Base-by-base conservation (phyloP, 2,797 vertebrate species). In the Pipistrellus pygmaeus region DNA sequence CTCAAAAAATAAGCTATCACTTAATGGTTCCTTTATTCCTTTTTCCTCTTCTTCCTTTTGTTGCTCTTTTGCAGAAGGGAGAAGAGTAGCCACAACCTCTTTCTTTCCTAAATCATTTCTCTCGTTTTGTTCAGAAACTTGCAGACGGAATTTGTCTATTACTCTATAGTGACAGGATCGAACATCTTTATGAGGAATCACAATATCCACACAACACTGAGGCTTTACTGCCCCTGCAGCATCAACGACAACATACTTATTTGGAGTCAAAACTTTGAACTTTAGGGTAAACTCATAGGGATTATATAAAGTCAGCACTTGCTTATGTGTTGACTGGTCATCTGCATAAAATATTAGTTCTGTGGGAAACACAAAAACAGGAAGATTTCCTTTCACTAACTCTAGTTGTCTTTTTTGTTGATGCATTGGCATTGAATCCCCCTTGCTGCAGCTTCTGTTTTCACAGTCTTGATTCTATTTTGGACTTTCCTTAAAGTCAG, bases 281-380 rank as follows among this genome's bases (percentile, higher is more conserved):
- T 99, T 99, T 98, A 99, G 99, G 96, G 99, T 99, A 97, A 99
- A 99, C 98, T 99, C 99, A 98, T 99, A 99, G 88, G 99, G 99
- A 97, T 99, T 99, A 98, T 99, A 99, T 96, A 99, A 99, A 91
- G 99, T 99, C 99, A 99, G 99, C 99, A 99, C 99, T 98, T 99
- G 99, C 98, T 99, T 99, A 98, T 99, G 99, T 94, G 99, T 99
- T 41, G 99, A 99, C 99, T 99, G 99, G 98, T 99, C 99, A 98
- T 99, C 99, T 83, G 99, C 99, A 95, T 99, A 99, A 98, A 99
- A 99, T 98, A 99, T 98, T 94, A 99, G 99, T 98, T 99, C 99
- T 44, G 99, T 99, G 98, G 99, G 99, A 98, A 99, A 99, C 98
- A 99, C 99, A 96, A 99, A 99, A 97, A 99, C 99, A 51, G 99